These are phyloP conservation scores for Aphelinus atriplicis DNA, from an alignment of 1,140 invertebrate genomes.

Conservation along the genomic window DNA sequence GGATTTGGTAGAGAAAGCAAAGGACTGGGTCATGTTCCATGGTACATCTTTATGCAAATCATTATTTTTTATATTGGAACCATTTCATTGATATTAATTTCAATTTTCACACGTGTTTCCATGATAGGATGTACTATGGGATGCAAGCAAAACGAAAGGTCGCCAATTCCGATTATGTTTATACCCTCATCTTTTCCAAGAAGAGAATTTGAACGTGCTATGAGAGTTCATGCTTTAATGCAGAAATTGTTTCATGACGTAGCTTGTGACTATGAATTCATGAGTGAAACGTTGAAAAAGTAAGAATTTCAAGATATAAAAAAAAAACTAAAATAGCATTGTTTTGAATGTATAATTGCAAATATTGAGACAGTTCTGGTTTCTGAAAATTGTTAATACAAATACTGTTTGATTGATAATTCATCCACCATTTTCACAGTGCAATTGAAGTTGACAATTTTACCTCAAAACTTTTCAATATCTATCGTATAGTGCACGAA, in stretches of 20 bases:
- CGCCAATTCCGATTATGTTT: slow-evolving; percentile 78
- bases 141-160: slow-evolving; percentile 74
- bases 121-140: slow-evolving; percentile 76
- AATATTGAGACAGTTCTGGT: no score
- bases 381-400: no score
- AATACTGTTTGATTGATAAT: no score
- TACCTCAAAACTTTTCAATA: slow-evolving; percentile 82
- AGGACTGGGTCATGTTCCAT: slow-evolving; percentile 86
- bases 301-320: slow-evolving; percentile 49
- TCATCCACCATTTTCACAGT: slow-evolving; percentile 64
- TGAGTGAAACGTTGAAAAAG: slow-evolving; percentile 76
- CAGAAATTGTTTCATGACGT: slow-evolving; percentile 91
- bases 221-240: slow-evolving; percentile 77
- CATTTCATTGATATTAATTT: no score
- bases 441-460: slow-evolving; percentile 91
- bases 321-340: no score
- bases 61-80: not conserved
- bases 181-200: slow-evolving; percentile 85
- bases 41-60: slow-evolving; percentile 57
- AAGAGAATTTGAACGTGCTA: slow-evolving; percentile 80
- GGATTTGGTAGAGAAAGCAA: slow-evolving; percentile 77
- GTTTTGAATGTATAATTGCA: not conserved
- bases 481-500: slow-evolving; percentile 82
- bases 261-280: slow-evolving; percentile 85
- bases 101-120: no score